Evolutionary conservation across 2,113 vertebrate species (phyloP), one percentile per base, ranked within the genome.

Genomic region (Odobenus rosmarus): DNA sequence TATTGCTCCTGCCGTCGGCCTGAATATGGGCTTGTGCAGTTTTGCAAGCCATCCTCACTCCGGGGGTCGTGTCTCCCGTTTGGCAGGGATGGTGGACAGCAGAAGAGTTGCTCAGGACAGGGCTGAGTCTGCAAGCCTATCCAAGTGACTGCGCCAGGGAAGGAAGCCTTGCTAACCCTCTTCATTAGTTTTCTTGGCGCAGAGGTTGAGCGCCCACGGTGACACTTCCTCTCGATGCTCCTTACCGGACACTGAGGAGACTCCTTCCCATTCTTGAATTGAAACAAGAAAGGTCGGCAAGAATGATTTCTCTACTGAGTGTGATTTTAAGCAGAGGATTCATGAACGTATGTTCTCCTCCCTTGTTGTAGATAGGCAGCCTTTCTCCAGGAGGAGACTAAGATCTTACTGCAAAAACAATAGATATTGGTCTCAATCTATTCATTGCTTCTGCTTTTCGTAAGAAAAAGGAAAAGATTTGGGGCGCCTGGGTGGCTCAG

Each of bases 261-360:
- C 14, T 91, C 93, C 76, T 83, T 88, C 46, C 19, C 46, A n/a
- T 79, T 46, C 69, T 74, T 88, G 69, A 82, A 62, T 1, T 76
- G 72, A 69, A 71, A 77, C 7, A 69, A 90, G 49, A 46, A 91
- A 76, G 67, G n/a, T 8, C 67, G 28, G 28, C 46, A 33, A 42
- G 59, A 59, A 79, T 57, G 39, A 79, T 83, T 93, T 87, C 28
- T 96, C 59, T 74, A 49, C 28, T 39, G 69, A 92, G 16, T n/a
- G 16, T 85, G n/a, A 36, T 86, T 92, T 95, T 85, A 81, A 96
- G 72, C 69, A 67, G n/a, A 62, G 7, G 59, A 33, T 87, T 87
- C 76, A 23, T 18, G 42, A n/a, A 53, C 4, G 6, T 61, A 2
- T 33, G 24, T 67, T 79, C 19, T 82, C 51, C 51, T 79, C 8